phyloP scores from a whole-genome alignment of 1,140 invertebrate genomes.

The Sarcophaga peregrina region DNA sequence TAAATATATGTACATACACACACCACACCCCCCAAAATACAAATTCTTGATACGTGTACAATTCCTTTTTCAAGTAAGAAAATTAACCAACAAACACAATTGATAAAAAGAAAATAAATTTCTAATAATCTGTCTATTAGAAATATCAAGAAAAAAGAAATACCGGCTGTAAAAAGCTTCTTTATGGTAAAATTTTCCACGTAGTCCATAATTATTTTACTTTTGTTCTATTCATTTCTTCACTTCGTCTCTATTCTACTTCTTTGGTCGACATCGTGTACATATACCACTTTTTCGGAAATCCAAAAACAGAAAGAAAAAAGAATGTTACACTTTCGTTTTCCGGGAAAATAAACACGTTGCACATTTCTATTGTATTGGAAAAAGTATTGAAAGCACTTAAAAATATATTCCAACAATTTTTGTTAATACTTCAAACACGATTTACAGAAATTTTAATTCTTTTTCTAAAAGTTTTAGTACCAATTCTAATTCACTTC shows the following conservation, averaged over 20 bases:
- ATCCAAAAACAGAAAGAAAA: not conserved
- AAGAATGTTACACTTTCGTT: not conserved
- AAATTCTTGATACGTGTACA: slow-evolving; percentile 34
- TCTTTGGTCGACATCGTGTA: not conserved
- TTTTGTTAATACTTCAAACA: not conserved
- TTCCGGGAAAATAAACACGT: slow-evolving; percentile 34
- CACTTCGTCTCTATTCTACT: not conserved
- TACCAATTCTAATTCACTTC: slow-evolving; percentile 31
- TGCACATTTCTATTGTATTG: slow-evolving; percentile 26
- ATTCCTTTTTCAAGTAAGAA: not conserved
- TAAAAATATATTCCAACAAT: no score
- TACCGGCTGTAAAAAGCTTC: not conserved
- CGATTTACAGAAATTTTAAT: not conserved
- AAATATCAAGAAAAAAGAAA: not conserved
- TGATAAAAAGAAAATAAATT: not conserved
- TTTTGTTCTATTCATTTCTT: not conserved
- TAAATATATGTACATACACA: not conserved
- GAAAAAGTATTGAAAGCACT: no score
- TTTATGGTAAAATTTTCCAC: slow-evolving; percentile 31
- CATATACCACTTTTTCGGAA: slow-evolving; percentile 11
- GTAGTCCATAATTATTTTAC: slow-evolving; percentile 16
- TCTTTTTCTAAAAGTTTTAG: not conserved
- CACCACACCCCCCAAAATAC: slow-evolving; percentile 7
- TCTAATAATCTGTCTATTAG: not conserved
- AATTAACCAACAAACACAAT: not conserved